Percentiles rank a stretch among this genome's conserved stretches.
These are phyloP conservation scores for Mastomys natalensis DNA, from an alignment of 2,113 vertebrate genomes.

Conservation along the genomic window DNA sequence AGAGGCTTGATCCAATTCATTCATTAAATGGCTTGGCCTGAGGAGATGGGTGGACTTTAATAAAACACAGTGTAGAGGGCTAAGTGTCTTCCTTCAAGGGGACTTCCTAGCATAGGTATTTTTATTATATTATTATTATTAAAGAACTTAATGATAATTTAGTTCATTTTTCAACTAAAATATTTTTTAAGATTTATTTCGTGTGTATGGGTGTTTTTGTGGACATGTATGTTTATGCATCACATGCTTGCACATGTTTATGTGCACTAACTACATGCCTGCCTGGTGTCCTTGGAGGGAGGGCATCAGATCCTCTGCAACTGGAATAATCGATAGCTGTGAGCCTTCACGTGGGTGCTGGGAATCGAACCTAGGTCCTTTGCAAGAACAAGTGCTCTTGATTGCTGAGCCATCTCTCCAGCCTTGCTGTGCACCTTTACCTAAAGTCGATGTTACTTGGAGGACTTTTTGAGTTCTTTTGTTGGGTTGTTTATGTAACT, in stretches of 20 bases:
- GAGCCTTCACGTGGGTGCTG: background rate
- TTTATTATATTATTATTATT: too few relatives aligned
- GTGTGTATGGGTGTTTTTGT: background rate
- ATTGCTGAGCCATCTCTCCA: background rate
- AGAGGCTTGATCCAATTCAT: slow-evolving; percentile 51
- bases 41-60: slow-evolving; percentile 35
- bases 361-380: background rate
- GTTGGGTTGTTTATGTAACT: background rate
- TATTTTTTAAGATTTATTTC: background rate
- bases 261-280: background rate
- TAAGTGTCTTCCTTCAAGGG: slow-evolving; percentile 16
- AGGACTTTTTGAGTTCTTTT: slow-evolving; percentile 1
- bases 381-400: background rate
- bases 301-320: background rate
- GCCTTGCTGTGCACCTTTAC: background rate
- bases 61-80: background rate
- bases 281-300: background rate
- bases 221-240: background rate
- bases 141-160: background rate
- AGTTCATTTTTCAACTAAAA: background rate
- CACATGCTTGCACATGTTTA: background rate
- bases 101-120: background rate
- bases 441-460: slow-evolving; percentile 27
- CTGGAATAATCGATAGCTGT: background rate
- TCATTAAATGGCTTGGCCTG: slow-evolving; percentile 43